Base-by-base conservation (phyloP, 2,888 invertebrate species). In the Erynnis tages region DNA sequence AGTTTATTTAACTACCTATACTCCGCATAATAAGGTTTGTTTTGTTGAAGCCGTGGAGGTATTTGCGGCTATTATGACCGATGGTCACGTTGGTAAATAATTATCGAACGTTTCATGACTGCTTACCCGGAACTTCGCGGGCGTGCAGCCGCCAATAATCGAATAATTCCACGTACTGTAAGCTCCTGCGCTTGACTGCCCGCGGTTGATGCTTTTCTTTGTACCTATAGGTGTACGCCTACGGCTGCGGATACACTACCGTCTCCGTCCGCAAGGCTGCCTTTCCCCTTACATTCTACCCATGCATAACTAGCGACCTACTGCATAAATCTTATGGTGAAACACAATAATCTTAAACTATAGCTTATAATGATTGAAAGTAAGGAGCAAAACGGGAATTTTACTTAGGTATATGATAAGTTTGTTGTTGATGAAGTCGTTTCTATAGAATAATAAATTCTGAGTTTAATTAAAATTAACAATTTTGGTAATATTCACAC, bases 281-380 rank as follows among this genome's bases (percentile, higher is more conserved):
- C 64, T 62, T 63, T 65, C 68, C 64, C 61, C 62, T 66, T 53
- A 59, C 66, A 62, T 61, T 65, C 61, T 61, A 59, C 44, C 54
- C 21, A 41, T 23, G 34, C 21, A 32, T 41, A 41, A 13, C 17
- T 46, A 48, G 27, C 17, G 27, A 21, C 21, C 29, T 38, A 2
- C 4, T 17, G n/a, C n/a, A 40, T 40, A 30, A 40, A 40, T 40
- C 30, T 40, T 48, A 40, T 48, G 48, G 30, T 23, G 48, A 48
- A 45, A 46, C 10, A 19, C 6, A 11, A 23, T 7, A 11, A 23
- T 21, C 21, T 21, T 38, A 21, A 5, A 21, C 21, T 21, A 21
- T 21, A 21, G 5, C 21, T 5, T 3, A 4, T 4, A 4, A 4
- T 21, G 3, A 21, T 21, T 21, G 21, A 21, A 21, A 7, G 27